These are phyloP conservation scores for Arbacia lixula DNA, from an alignment of 53 echinoderm and acorn worm genomes.

Conservation along the genomic window DNA sequence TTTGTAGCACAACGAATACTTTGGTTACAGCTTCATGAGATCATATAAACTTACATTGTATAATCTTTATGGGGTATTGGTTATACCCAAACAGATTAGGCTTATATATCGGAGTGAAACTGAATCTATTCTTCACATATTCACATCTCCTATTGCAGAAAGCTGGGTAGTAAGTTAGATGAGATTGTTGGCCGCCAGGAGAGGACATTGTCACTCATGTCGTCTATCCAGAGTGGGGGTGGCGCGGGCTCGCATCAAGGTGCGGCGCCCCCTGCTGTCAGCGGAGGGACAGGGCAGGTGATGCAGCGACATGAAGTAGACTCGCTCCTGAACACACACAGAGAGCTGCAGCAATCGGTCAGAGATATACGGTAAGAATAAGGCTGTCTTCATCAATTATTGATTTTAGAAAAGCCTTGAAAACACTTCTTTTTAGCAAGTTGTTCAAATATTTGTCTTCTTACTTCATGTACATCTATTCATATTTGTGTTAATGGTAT, in stretches of 20 bases:
- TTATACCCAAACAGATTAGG: no score
- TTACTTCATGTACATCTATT: neutral
- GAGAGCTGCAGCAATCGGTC: constrained; percentile 79
- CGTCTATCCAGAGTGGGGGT: constrained; percentile 23
- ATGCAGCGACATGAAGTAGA: constrained; percentile 96
- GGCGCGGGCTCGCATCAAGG: neutral
- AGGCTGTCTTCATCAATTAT: neutral
- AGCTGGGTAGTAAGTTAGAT: constrained; percentile 75
- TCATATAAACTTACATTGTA: no score
- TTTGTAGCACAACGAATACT: no score
- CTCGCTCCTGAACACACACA: constrained; percentile 82
- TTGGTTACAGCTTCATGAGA: no score
- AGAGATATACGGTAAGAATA: constrained; percentile 84
- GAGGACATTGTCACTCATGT: constrained; percentile 83
- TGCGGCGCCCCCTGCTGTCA: neutral
- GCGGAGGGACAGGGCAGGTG: constrained; percentile 49
- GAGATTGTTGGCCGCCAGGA: constrained; percentile 97
- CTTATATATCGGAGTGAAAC: no score
- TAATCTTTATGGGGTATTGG: no score
- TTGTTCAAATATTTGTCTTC: neutral
- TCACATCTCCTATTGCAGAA: neutral
- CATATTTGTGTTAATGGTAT: neutral
- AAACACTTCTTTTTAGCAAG: no score
- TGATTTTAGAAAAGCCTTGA: neutral
- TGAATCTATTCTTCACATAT: no score